phyloP scores from a whole-genome alignment of 2,797 vertebrate genomes.

The Glyptemys insculpta region DNA sequence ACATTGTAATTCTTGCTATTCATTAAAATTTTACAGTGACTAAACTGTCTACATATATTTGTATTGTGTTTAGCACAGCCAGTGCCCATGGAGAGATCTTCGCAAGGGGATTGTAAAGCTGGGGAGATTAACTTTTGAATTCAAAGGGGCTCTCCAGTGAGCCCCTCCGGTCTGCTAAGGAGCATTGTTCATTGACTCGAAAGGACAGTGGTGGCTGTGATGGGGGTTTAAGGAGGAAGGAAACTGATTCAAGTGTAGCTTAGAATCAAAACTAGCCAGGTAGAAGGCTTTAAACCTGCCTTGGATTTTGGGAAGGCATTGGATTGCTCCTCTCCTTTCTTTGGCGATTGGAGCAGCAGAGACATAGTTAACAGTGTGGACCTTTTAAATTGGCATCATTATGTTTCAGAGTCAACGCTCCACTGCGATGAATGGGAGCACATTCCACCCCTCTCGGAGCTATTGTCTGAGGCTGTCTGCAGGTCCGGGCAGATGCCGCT shows the following conservation, averaged over 20 bases:
- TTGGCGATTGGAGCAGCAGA: not conserved
- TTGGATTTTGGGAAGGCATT: not conserved
- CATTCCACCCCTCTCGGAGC: not conserved
- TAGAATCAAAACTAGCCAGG: not conserved
- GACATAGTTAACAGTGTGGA: not conserved
- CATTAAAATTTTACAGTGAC: fast-evolving
- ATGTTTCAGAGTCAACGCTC: not conserved
- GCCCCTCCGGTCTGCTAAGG: not conserved
- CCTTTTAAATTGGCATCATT: not conserved
- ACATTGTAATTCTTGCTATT: not conserved
- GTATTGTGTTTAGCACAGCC: fast-evolving
- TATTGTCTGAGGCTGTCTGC: not conserved
- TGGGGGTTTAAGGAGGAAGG: not conserved
- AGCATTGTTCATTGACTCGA: not conserved
- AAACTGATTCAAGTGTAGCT: not conserved
- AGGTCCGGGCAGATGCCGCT: not conserved
- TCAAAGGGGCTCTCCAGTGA: not conserved
- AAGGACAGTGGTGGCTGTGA: not conserved
- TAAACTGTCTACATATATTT: fast-evolving
- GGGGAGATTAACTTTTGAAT: not conserved
- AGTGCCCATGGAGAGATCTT: not conserved
- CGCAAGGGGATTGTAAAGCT: not conserved
- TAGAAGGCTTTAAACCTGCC: not conserved
- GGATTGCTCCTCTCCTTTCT: not conserved
- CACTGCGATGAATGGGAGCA: not conserved